Evolutionary conservation across 2,797 vertebrate species (phyloP).

Genomic region (Taenioides sp.): DNA sequence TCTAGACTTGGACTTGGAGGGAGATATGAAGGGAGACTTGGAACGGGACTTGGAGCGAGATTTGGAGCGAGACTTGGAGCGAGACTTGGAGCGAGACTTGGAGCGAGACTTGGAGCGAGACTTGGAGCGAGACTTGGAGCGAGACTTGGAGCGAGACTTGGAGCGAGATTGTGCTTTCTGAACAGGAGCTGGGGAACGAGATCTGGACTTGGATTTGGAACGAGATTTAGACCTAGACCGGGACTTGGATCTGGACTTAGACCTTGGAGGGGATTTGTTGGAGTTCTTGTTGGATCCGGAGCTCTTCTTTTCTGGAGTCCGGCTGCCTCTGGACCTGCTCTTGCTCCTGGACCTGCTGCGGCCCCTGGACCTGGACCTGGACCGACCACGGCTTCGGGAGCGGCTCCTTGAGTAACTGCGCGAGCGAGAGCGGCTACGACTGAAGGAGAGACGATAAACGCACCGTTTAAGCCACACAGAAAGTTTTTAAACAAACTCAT

Average conservation of each 20-base stretch:
- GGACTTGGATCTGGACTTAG: slow-evolving; percentile 65
- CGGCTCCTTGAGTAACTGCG: slow-evolving; percentile 84
- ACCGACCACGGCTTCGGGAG: slow-evolving; percentile 76
- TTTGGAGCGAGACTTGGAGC: no score
- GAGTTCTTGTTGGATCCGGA: slow-evolving; percentile 61
- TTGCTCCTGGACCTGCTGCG: slow-evolving; percentile 78
- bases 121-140: slow-evolving; percentile 63
- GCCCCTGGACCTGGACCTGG: slow-evolving; percentile 65
- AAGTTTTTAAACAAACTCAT: no score
- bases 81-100: slow-evolving; percentile 27
- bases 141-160: slow-evolving; percentile 75
- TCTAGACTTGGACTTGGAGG: slow-evolving; percentile 27
- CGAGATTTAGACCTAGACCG: slow-evolving; percentile 65
- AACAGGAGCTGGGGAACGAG: neutral
- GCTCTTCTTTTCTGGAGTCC: slow-evolving; percentile 86
- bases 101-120: slow-evolving; percentile 61
- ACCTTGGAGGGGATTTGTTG: slow-evolving; percentile 67
- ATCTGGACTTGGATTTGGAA: slow-evolving; percentile 33
- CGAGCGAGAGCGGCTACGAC: slow-evolving; percentile 82
- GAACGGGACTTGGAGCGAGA: slow-evolving; percentile 28
- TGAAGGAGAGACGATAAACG: neutral
- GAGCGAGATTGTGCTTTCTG: slow-evolving; percentile 57
- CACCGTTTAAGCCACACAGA: no score
- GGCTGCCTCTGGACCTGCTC: slow-evolving; percentile 76
- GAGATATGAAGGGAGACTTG: no score